Base-by-base conservation (phyloP, 2,888 invertebrate genomes). In the Orthosia gracilis region DNA sequence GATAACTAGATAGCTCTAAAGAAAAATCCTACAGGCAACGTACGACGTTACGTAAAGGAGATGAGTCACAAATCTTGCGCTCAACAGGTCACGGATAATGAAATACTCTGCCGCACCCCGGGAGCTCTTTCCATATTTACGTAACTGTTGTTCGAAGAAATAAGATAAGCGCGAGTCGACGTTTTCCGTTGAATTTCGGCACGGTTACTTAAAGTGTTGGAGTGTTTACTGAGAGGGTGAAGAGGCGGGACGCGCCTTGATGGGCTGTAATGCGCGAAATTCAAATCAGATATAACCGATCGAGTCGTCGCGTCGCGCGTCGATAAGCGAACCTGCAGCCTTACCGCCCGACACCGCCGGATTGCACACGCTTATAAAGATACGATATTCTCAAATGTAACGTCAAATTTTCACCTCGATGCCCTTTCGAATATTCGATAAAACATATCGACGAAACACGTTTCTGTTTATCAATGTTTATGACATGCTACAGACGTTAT, bases 21-120 rank as follows among this genome's bases (percentile, higher is more conserved):
- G 83, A 85, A 89, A 91, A 90, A 86, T 83, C 83, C 74, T 86
- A 87, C 83, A 88, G 87, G 80, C 78, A 89, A 86, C 83, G 85
- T 85, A 88, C 87, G 83, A 79, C 71, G 88, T 91, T 92, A 91
- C 90, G 90, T 90, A 90, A 91, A 92, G 85, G 84, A 92, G 93
- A 94, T 91, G 92, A 94, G 88, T 93, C 91, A 93, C 93, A 94
- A 94, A 94, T 94, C 93, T 93, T 89, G 91, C 89, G 93, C 90
- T 95, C 95, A 96, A 95, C 95, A 96, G 96, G 96, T 96, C 94
- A 94, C 89, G 91, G 93, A 93, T 95, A 95, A 95, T 94, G 94
- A 94, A 95, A 94, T 94, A 95, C 92, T 93, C 92, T 80, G 87
- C 89, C 90, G 91, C 92, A 90, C 92, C 91, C 90, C 91, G 91